Evolutionary conservation across 2,797 vertebrate species (phyloP).

Genomic region (Pachyuromys duprasi): DNA sequence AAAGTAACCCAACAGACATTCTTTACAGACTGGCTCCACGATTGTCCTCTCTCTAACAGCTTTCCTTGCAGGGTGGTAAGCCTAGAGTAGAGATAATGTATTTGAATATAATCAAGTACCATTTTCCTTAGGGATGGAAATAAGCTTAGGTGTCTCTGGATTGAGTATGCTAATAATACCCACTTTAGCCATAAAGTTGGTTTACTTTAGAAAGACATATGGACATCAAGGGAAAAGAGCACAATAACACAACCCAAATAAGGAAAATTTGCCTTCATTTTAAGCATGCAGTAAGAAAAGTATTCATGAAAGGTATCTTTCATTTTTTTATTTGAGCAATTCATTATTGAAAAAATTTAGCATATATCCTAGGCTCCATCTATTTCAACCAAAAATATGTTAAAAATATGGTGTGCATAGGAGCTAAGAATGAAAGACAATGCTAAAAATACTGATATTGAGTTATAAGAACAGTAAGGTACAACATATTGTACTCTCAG

Average conservation of each 20-base stretch:
- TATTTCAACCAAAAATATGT: conserved; percentile 8
- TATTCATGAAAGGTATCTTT: background rate
- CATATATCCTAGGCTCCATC: background rate
- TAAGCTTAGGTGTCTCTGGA: conserved; percentile 3
- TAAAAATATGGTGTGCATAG: background rate
- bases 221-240: background rate
- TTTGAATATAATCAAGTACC: background rate
- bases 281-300: background rate
- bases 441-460: background rate
- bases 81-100: background rate
- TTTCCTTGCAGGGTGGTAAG: background rate
- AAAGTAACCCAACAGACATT: background rate
- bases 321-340: background rate
- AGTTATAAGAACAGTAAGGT: background rate
- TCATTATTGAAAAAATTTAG: background rate
- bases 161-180: background rate
- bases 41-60: background rate
- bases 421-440: conserved; percentile 1
- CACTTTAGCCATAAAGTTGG: background rate
- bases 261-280: background rate
- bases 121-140: background rate
- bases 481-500: conserved; percentile 29
- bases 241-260: background rate
- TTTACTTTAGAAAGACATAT: background rate
- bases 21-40: background rate